Evolutionary conservation across 2,113 vertebrate genomes (phyloP).

Genomic region (Leptocoma aspasia): DNA sequence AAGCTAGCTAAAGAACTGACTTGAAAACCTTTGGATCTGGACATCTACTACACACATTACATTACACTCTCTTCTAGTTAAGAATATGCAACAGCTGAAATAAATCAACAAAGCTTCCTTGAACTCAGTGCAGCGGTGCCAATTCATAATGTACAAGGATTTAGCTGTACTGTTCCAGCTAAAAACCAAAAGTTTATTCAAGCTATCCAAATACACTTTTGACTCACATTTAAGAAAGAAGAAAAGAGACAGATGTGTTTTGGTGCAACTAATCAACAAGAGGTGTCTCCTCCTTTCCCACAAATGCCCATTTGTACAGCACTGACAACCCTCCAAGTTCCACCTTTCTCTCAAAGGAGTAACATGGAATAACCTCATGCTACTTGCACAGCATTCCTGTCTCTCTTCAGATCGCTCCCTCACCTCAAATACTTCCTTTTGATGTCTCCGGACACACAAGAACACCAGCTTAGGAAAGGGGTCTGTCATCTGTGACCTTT

Average conservation of each 20-base stretch:
- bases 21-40: neutral
- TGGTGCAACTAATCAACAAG: neutral
- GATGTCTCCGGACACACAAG: neutral
- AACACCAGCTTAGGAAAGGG: neutral
- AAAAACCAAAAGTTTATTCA: neutral
- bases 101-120: neutral
- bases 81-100: neutral
- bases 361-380: neutral
- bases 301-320: neutral
- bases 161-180: neutral
- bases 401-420: neutral
- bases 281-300: neutral
- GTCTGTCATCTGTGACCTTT: neutral
- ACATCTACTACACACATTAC: neutral
- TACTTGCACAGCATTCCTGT: neutral
- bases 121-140: neutral
- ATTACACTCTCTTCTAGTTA: neutral
- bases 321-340: neutral
- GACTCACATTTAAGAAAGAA: neutral
- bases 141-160: neutral
- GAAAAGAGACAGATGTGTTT: neutral
- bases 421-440: neutral
- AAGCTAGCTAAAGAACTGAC: neutral
- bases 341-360: neutral
- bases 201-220: neutral